A percentile compares a stretch with the other conserved stretches of the same genome.
phyloP scores from a whole-genome alignment of 2,113 vertebrate species.

The Marmota monax region DNA sequence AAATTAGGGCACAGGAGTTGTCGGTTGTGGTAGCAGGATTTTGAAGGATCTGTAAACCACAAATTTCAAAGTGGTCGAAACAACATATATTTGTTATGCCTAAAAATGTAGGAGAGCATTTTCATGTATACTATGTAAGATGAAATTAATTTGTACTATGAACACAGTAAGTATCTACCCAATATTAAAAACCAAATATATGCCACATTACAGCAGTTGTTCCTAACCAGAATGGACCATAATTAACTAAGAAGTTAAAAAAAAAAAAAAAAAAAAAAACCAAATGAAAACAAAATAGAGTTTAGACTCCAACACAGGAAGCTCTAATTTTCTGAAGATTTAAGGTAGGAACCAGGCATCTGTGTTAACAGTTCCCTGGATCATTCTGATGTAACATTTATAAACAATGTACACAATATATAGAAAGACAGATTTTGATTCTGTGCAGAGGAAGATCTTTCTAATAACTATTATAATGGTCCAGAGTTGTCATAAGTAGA shows the following conservation, averaged over 20 bases:
- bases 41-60: background rate
- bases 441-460: background rate
- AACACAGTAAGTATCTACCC: background rate
- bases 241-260: background rate
- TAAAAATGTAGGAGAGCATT: background rate
- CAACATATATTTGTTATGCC: background rate
- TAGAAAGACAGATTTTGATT: background rate
- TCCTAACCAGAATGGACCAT: background rate
- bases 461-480: background rate
- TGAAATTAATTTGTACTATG: background rate
- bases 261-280: background rate
- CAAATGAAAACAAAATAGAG: background rate
- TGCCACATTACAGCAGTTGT: background rate
- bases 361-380: background rate
- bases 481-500: background rate
- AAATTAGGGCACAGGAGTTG: background rate
- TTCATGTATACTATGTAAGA: conserved; percentile 1
- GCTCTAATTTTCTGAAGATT: background rate
- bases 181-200: background rate
- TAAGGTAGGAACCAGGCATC: background rate
- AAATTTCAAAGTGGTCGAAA: background rate
- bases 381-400: background rate
- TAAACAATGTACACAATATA: background rate
- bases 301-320: background rate
- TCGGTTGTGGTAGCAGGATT: background rate